phyloP scores from a whole-genome alignment of 2,888 invertebrate genomes.

The Melanargia galathea region DNA sequence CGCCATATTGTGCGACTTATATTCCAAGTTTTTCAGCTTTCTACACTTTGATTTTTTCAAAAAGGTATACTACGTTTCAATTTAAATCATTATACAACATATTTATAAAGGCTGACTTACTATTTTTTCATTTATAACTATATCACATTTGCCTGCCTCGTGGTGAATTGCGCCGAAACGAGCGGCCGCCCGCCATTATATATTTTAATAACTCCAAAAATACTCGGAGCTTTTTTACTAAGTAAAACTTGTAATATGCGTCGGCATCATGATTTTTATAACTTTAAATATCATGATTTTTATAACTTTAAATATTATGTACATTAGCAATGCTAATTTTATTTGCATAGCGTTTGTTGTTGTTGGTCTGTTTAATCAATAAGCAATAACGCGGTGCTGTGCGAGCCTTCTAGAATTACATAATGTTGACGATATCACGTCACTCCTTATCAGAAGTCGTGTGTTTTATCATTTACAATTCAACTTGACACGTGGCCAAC shows the following conservation, averaged over 20 bases:
- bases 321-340: not conserved
- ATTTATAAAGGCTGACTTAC: not conserved
- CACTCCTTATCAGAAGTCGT: slow-evolving; percentile 5
- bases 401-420: slow-evolving; percentile 28
- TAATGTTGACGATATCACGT: too few species aligned
- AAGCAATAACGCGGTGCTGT: not conserved
- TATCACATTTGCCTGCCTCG: slow-evolving; percentile 6
- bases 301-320: too few species aligned
- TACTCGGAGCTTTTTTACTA: not conserved
- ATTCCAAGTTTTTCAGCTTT: not conserved
- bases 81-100: not conserved
- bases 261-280: too few species aligned
- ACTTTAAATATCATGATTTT: too few species aligned
- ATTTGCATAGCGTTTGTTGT: not conserved
- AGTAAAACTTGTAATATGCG: too few species aligned
- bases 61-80: not conserved
- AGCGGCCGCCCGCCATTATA: slow-evolving; percentile 2
- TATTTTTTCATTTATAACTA: not conserved
- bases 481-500: not conserved
- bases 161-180: slow-evolving; percentile 2
- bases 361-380: slow-evolving; percentile 6
- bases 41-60: not conserved
- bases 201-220: not conserved
- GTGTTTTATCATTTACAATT: not conserved
- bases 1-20: slow-evolving; percentile 9